Evolutionary conservation across 2,113 vertebrate species (phyloP).

Genomic region (Colaptes auratus): DNA sequence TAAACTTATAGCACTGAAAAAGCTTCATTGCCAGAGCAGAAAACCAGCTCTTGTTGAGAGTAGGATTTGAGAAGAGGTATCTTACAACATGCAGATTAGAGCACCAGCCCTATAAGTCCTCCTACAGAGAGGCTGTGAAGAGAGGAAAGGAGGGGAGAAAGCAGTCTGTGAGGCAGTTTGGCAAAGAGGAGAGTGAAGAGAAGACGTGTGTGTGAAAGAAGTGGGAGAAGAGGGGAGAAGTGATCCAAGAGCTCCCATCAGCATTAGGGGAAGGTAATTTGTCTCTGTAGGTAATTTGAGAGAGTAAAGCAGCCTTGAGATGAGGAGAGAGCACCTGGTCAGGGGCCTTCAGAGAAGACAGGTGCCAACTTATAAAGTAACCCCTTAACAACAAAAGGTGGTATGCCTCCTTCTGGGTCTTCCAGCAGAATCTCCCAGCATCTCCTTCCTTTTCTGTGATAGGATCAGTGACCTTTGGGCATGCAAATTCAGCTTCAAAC

Average conservation of each 20-base stretch:
- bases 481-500: not conserved
- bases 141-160: not conserved
- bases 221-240: conserved; percentile 26
- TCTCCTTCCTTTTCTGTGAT: not conserved
- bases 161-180: not conserved
- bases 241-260: not conserved
- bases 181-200: not conserved
- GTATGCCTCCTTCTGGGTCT: not conserved
- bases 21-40: not conserved
- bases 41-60: not conserved
- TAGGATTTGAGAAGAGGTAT: not conserved
- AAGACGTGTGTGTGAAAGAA: not conserved
- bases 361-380: not conserved
- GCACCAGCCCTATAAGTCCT: not conserved
- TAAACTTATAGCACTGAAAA: not conserved
- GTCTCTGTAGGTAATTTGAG: not conserved
- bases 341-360: not conserved
- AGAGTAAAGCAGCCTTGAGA: not conserved
- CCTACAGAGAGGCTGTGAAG: conserved; percentile 24
- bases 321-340: not conserved
- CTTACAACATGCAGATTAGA: not conserved
- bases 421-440: not conserved
- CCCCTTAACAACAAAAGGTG: not conserved
- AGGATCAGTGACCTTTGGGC: not conserved
- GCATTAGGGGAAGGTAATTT: not conserved